phyloP scores from a whole-genome alignment of 2,797 vertebrate genomes.

The Pseudochirops corinnae region DNA sequence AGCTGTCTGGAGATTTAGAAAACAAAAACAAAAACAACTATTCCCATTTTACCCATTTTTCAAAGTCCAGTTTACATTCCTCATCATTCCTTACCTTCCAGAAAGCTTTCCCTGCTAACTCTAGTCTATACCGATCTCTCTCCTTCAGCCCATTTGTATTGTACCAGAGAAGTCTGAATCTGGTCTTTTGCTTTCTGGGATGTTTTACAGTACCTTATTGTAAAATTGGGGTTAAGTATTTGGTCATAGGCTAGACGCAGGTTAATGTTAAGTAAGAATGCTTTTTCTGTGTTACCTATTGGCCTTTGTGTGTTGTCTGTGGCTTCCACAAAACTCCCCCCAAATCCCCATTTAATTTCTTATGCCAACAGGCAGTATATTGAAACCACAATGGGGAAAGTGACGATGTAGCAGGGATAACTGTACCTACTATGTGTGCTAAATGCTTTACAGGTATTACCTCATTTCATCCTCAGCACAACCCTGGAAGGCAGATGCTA shows the following conservation, averaged over 20 bases:
- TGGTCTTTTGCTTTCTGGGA: background rate
- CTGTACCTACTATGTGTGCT: background rate
- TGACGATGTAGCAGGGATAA: background rate
- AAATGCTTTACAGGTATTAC: background rate
- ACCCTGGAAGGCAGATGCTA: background rate
- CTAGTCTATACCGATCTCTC: background rate
- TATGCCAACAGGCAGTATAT: background rate
- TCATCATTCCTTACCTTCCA: background rate
- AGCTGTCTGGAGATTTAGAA: background rate
- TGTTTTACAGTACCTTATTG: background rate
- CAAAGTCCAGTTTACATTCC: background rate
- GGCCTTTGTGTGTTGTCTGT: background rate
- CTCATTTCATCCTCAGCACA: background rate
- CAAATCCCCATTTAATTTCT: background rate
- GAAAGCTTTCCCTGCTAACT: background rate
- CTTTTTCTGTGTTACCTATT: background rate
- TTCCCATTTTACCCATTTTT: background rate
- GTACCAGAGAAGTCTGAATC: background rate
- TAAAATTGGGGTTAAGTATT: background rate
- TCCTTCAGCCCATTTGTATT: background rate
- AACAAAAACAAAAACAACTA: background rate
- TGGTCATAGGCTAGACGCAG: background rate
- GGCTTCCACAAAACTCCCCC: background rate
- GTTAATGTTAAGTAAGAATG: background rate
- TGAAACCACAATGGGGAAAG: background rate